Conservation (phyloP, 2,797 vertebrate species). For the Syngnathus acus region DNA sequence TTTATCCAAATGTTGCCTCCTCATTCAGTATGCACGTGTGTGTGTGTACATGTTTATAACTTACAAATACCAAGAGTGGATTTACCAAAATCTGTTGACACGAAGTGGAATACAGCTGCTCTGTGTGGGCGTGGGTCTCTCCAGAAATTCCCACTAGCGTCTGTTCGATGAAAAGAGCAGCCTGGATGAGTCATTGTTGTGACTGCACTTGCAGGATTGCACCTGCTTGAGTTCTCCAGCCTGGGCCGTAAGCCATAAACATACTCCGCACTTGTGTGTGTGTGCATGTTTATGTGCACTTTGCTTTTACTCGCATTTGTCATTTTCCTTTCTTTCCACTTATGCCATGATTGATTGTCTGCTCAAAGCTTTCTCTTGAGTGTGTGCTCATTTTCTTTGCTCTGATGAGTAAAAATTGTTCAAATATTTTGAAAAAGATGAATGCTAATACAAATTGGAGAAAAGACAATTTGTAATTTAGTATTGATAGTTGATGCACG, state of each 20-base stretch:
- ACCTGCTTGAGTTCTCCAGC: conserved; percentile 32
- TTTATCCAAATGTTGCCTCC: not conserved
- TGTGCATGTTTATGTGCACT: conserved; percentile 15
- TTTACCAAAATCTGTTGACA: no score
- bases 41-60: not conserved
- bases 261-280: conserved; percentile 11
- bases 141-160: conserved; percentile 40
- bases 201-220: conserved; percentile 44
- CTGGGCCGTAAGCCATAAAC: conserved; percentile 24
- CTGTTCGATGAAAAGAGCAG: conserved; percentile 35
- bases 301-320: conserved; percentile 37
- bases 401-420: no score
- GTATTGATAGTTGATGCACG: no score
- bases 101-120: not conserved
- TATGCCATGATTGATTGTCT: conserved; percentile 51
- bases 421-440: no score
- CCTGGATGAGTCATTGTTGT: conserved; percentile 54
- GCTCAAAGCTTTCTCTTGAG: conserved; percentile 46
- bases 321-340: conserved; percentile 35
- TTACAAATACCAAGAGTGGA: no score
- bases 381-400: conserved; percentile 37
- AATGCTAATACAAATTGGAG: no score
- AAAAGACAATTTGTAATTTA: not conserved
- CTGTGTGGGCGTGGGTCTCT: conserved; percentile 3
- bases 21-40: not conserved